A percentile compares a stretch with the other conserved stretches of the same genome.
Evolutionary conservation across 2,797 vertebrate species (phyloP).

Genomic region (Clarias platycephalus): DNA sequence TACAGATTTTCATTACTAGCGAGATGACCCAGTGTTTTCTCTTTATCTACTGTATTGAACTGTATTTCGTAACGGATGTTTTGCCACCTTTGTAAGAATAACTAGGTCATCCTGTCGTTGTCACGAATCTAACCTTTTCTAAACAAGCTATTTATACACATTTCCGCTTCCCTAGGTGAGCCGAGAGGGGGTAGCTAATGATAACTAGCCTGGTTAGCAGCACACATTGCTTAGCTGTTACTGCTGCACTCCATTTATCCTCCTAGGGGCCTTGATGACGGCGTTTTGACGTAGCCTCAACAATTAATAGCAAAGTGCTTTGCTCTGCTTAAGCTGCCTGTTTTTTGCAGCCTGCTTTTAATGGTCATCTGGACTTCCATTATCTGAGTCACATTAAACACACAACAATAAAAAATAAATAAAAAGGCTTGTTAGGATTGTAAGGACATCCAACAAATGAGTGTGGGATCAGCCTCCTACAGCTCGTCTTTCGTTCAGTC

Average conservation of each 20-base stretch:
- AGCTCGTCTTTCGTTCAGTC: conserved; percentile 12
- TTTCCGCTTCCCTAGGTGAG: not conserved
- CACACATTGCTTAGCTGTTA: not conserved
- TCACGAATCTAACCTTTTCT: conserved; percentile 43
- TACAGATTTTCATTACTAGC: not conserved
- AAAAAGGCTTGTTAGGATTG: conserved; percentile 24
- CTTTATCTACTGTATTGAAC: not conserved
- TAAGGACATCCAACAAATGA: conserved; percentile 7
- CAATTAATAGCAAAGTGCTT: conserved; percentile 18
- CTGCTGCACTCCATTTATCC: conserved; percentile 5
- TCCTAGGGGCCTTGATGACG: not conserved
- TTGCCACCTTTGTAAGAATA: conserved; percentile 22
- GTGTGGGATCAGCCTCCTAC: conserved; percentile 23
- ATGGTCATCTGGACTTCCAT: conserved; percentile 31
- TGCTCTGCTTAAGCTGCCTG: not conserved
- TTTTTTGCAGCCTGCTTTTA: conserved; percentile 4
- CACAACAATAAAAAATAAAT: not conserved
- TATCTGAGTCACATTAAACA: conserved; percentile 25
- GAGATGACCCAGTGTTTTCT: no score
- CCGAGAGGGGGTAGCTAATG: not conserved
- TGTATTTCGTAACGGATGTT: conserved; percentile 5
- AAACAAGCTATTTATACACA: conserved; percentile 37
- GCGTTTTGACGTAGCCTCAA: not conserved
- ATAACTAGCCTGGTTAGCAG: conserved; percentile 11
- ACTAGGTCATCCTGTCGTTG: conserved; percentile 31